These are phyloP conservation scores for Hyles vespertilio DNA, from an alignment of 1,140 invertebrate species.

Conservation along the genomic window DNA sequence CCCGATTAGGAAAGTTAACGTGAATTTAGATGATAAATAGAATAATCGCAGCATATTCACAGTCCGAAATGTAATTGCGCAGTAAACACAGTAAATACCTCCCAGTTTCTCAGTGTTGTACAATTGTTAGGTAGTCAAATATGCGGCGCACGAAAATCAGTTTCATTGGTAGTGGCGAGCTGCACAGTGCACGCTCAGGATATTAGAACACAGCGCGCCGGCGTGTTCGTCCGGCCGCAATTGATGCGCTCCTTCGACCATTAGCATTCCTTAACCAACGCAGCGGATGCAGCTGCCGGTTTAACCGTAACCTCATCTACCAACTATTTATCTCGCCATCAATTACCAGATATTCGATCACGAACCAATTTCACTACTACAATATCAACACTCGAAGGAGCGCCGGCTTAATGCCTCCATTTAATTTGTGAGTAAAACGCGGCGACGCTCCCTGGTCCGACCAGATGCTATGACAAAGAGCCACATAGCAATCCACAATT, in stretches of 20 bases:
- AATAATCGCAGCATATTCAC: no score
- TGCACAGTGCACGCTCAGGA: conserved; percentile 6
- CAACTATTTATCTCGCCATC: conserved; percentile 33
- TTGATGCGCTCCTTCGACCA: conserved; percentile 30
- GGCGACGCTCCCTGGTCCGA: conserved; percentile 8
- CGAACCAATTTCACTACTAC: conserved; percentile 23
- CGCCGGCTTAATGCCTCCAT: conserved; percentile 8
- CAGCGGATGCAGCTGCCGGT: conserved; percentile 10
- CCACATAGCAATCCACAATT: conserved; percentile 31
- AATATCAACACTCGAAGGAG: conserved; percentile 24
- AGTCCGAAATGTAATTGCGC: no score
- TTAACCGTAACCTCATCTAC: conserved; percentile 42
- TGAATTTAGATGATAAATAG: no score
- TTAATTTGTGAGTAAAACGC: conserved; percentile 27
- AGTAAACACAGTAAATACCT: no score
- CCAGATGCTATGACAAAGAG: conserved; percentile 40
- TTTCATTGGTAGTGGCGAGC: conserved; percentile 11
- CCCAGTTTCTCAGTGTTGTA: conserved; percentile 22
- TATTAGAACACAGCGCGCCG: conserved; percentile 17
- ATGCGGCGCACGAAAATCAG: conserved; percentile 15
- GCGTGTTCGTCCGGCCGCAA: conserved; percentile 20
- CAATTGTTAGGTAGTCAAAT: conserved; percentile 22
- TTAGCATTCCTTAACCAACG: conserved; percentile 34
- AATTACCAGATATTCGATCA: conserved; percentile 26
- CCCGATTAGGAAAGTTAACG: no score